phyloP scores from a whole-genome alignment of 1,140 invertebrate genomes.

The Sycophila sp. region DNA sequence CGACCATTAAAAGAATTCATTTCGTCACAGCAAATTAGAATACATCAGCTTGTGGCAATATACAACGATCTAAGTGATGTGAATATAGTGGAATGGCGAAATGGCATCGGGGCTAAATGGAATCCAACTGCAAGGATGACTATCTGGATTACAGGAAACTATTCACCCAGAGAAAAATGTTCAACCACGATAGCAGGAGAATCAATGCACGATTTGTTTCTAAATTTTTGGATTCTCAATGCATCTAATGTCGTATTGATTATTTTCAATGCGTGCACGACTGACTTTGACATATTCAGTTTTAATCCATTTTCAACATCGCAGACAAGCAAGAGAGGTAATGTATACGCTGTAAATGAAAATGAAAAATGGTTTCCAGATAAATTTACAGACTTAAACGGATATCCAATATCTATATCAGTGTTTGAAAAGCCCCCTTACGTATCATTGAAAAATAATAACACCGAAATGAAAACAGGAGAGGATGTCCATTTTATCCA shows the following conservation, averaged over 20 bases:
- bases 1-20: not conserved
- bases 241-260: not conserved
- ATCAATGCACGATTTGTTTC: not conserved
- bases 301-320: not conserved
- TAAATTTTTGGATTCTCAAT: not conserved
- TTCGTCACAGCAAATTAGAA: not conserved
- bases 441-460: not conserved
- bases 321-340: not conserved
- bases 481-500: not conserved
- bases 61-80: not conserved
- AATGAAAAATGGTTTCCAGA: not conserved
- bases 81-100: not conserved
- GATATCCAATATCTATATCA: constrained; percentile 3
- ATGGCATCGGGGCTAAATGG: not conserved
- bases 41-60: not conserved
- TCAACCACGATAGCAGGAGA: not conserved
- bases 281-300: not conserved
- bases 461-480: not conserved
- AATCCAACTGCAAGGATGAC: not conserved
- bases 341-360: not conserved
- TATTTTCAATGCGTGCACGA: not conserved
- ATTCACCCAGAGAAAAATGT: not conserved
- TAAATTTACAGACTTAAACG: constrained; percentile 11
- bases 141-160: not conserved
- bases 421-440: not conserved